Conservation (phyloP, 2,888 invertebrate genomes). For the Hypsopygia costalis region DNA sequence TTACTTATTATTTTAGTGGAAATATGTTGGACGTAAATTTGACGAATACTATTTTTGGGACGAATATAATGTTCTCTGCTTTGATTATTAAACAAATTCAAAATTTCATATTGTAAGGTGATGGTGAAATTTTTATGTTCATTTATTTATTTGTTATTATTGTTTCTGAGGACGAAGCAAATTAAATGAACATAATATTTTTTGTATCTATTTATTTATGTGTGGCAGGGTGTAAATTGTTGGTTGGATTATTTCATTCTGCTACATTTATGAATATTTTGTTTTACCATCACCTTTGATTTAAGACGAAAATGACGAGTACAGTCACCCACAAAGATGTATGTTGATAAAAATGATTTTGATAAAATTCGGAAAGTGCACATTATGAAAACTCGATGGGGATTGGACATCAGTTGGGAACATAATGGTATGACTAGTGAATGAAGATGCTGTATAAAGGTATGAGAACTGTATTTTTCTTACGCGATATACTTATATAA, state of each 20-base stretch:
- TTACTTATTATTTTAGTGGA: too few species aligned
- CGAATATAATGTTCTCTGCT: too few species aligned
- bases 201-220: too few species aligned
- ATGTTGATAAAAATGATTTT: not conserved
- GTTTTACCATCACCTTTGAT: slow-evolving; percentile 2
- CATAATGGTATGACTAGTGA: not conserved
- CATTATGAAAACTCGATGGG: not conserved
- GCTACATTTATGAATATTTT: slow-evolving; percentile 7
- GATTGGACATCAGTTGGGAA: not conserved
- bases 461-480: not conserved
- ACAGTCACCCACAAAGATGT: not conserved
- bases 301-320: not conserved
- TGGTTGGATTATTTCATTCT: slow-evolving; percentile 50
- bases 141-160: too few species aligned
- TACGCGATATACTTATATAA: not conserved
- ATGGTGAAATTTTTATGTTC: too few species aligned
- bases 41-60: too few species aligned
- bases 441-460: not conserved
- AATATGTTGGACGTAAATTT: too few species aligned
- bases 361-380: not conserved
- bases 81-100: too few species aligned
- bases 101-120: too few species aligned
- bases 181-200: too few species aligned
- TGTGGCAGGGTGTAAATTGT: slow-evolving; percentile 30
- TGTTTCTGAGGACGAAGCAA: too few species aligned